Percentiles rank a stretch among this genome's conserved stretches.
Evolutionary conservation across 1,140 invertebrate genomes (phyloP).

Genomic region (Hetaerina americana): DNA sequence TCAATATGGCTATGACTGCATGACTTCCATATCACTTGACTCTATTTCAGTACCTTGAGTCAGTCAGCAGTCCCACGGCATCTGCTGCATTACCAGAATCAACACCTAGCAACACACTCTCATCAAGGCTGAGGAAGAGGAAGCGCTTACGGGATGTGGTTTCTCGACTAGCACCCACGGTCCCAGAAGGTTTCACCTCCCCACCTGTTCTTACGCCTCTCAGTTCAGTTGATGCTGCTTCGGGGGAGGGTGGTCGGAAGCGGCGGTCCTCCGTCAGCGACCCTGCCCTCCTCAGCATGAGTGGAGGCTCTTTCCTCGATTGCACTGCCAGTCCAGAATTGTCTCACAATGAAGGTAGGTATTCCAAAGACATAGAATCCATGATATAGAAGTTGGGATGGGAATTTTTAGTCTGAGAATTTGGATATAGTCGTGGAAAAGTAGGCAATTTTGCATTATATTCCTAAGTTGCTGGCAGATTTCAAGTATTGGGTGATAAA

Average conservation of each 20-base stretch:
- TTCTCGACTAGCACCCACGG: constrained; percentile 35
- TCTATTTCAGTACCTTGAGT: constrained; percentile 41
- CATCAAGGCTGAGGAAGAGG: constrained; percentile 42
- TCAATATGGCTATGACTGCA: constrained; percentile 8
- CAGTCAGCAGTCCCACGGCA: constrained; percentile 38
- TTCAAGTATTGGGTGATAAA: too few species aligned
- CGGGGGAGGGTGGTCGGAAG: constrained; percentile 40
- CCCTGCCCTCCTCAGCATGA: constrained; percentile 59
- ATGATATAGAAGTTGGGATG: too few species aligned
- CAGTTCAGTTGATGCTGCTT: background rate
- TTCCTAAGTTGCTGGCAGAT: too few species aligned
- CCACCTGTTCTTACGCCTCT: background rate
- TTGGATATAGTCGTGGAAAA: too few species aligned
- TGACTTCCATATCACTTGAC: constrained; percentile 8
- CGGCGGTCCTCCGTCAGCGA: constrained; percentile 71
- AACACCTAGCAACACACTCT: constrained; percentile 10
- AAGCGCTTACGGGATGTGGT: constrained; percentile 51
- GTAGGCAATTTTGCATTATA: too few species aligned
- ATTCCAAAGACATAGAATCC: too few species aligned
- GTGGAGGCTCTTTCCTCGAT: constrained; percentile 68
- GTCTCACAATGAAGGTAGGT: background rate
- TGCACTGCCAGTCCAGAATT: constrained; percentile 59
- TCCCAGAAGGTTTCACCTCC: background rate
- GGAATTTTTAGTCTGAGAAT: too few species aligned
- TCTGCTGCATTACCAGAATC: constrained; percentile 14